Evolutionary conservation across 2,888 invertebrate species (phyloP).

Genomic region (Pachymerium ferrugineum): DNA sequence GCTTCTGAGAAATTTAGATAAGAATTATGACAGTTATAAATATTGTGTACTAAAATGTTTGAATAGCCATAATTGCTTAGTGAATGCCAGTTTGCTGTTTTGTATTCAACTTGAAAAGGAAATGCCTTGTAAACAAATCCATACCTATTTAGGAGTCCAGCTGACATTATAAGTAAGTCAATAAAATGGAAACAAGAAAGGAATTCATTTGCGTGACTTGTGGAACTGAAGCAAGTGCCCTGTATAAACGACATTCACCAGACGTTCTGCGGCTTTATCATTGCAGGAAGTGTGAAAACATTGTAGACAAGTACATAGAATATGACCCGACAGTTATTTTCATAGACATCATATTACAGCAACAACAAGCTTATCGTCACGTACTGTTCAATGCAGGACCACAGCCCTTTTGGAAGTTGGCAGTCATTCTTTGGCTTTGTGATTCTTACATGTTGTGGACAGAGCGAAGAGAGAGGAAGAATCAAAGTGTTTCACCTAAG

Average conservation of each 20-base stretch:
- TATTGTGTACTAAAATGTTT: no score
- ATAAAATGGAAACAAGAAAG: background rate
- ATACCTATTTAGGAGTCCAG: no score
- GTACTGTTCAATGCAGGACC: conserved; percentile 73
- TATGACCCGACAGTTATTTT: conserved; percentile 82
- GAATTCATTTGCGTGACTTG: conserved; percentile 33
- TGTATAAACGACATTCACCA: conserved; percentile 32
- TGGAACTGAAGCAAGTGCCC: conserved; percentile 25
- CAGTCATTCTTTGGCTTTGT: conserved; percentile 67
- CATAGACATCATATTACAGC: conserved; percentile 75
- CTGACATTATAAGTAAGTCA: no score
- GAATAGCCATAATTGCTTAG: no score
- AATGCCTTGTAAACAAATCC: no score
- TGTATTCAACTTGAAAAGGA: no score
- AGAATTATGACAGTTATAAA: no score
- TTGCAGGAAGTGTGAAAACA: conserved; percentile 59
- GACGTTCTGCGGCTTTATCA: conserved; percentile 29
- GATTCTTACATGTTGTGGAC: conserved; percentile 60
- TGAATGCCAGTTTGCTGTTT: no score
- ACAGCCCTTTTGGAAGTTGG: conserved; percentile 72
- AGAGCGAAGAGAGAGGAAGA: background rate
- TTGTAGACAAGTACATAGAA: conserved; percentile 86
- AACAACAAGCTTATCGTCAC: conserved; percentile 76
- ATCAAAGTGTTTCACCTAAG: background rate
- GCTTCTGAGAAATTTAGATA: no score